These are phyloP conservation scores for Trichogramma evanescens DNA, from an alignment of 2,888 invertebrate genomes.

Conservation along the genomic window DNA sequence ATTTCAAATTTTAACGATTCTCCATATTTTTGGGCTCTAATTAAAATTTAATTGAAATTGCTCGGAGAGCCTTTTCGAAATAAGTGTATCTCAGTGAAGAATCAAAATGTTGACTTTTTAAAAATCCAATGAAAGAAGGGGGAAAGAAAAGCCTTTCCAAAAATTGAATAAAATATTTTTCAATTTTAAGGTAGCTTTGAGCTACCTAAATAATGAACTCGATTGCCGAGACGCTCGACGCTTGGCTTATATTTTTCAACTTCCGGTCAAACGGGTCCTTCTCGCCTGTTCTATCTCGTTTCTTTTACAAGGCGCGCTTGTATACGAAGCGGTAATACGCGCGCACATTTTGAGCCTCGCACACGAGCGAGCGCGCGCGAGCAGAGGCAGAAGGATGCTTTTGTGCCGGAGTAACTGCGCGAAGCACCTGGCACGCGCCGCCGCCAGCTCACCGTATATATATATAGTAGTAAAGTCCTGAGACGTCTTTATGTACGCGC, in stretches of 20 bases:
- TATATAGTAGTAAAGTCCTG: conserved; percentile 1
- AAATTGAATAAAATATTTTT: no score
- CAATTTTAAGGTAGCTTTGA: no score
- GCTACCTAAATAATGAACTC: no score
- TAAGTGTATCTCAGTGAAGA: no score
- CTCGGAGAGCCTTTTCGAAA: no score
- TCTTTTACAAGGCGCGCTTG: background rate
- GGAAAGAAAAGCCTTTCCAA: no score
- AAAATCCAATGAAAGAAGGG: no score
- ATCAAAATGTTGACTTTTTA: no score
- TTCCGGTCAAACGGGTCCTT: conserved; percentile 34
- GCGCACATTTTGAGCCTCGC: conserved; percentile 2
- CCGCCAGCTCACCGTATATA: conserved; percentile 21
- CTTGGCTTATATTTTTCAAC: conserved; percentile 37
- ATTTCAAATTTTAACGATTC: no score
- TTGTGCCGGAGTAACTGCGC: conserved; percentile 25
- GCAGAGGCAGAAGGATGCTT: conserved; percentile 36
- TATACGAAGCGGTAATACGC: no score
- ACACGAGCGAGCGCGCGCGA: conserved; percentile 4
- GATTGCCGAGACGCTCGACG: conserved; percentile 14
- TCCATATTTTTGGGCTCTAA: no score
- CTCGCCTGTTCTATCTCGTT: background rate
- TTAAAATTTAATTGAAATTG: no score
- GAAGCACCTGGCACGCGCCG: conserved; percentile 46
- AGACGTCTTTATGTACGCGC: conserved; percentile 23